These are phyloP conservation scores for Taeniopygia guttata DNA, from an alignment of 2,797 vertebrate species.

Conservation along the genomic window DNA sequence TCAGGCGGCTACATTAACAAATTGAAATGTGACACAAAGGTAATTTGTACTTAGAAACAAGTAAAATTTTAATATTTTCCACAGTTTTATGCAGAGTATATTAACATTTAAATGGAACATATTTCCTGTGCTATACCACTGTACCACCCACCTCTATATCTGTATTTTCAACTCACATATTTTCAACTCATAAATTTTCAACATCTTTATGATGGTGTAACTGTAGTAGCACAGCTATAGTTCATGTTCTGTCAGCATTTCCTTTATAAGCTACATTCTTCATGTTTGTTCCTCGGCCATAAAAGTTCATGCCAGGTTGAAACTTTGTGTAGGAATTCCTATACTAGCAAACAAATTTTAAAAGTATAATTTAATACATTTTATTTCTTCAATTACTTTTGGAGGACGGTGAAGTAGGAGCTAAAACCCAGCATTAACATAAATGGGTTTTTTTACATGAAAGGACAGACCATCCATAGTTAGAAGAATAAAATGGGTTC, in stretches of 20 bases:
- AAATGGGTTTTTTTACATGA: neutral
- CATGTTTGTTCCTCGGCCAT: slow-evolving; percentile 76
- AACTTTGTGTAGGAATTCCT: slow-evolving; percentile 66
- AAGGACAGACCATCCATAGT: neutral
- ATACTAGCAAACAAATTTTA: neutral
- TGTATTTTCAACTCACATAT: neutral
- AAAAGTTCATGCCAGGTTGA: slow-evolving; percentile 71
- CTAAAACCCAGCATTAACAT: neutral
- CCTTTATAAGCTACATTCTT: slow-evolving; percentile 78
- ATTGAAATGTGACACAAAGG: neutral
- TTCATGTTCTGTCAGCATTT: slow-evolving; percentile 82
- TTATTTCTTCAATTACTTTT: neutral
- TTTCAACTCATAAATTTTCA: slow-evolving; percentile 24
- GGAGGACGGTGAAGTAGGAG: neutral
- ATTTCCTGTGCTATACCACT: neutral
- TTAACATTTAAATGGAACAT: neutral
- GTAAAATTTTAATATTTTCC: neutral
- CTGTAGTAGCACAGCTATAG: slow-evolving; percentile 68
- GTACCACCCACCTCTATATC: neutral
- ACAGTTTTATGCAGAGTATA: neutral
- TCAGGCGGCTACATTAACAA: neutral
- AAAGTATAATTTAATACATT: neutral
- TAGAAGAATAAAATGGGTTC: neutral
- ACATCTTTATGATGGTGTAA: slow-evolving; percentile 56
- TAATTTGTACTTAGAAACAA: neutral